Evolutionary conservation across 2,797 vertebrate species (phyloP).

Genomic region (Chaenodraco wilsoni): DNA sequence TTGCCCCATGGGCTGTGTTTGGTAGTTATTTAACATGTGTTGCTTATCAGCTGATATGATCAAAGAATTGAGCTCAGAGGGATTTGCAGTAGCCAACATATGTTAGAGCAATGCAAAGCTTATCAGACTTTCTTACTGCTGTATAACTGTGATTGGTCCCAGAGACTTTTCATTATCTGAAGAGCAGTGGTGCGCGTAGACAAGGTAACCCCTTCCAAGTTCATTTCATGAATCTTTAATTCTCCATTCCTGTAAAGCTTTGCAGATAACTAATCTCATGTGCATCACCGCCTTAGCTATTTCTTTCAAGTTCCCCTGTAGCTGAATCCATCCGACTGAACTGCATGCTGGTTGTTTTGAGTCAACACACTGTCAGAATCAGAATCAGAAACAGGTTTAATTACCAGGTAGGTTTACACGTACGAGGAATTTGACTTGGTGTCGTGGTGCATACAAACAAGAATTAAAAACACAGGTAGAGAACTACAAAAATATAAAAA

Average conservation of each 20-base stretch:
- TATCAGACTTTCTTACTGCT: constrained; percentile 18
- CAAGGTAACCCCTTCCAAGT: constrained; percentile 30
- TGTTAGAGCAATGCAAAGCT: constrained; percentile 4
- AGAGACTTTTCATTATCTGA: constrained; percentile 39
- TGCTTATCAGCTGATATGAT: constrained; percentile 1
- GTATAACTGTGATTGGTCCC: constrained; percentile 25
- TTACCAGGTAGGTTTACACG: no score
- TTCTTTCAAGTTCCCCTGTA: constrained; percentile 15
- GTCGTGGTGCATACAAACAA: no score
- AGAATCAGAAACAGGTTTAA: no score
- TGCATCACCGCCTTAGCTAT: constrained; percentile 20
- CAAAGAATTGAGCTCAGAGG: neutral
- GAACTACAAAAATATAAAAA: no score
- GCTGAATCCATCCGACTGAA: constrained; percentile 7
- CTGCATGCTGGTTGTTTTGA: neutral
- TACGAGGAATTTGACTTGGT: no score
- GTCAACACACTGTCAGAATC: neutral
- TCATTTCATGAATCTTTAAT: constrained; percentile 61
- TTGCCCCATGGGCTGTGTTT: neutral
- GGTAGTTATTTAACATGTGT: neutral
- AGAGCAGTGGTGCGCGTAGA: constrained; percentile 28
- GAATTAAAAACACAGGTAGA: no score
- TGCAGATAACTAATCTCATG: constrained; percentile 38
- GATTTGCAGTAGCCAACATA: neutral
- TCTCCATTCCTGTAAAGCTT: constrained; percentile 43